A percentile compares a stretch with the other conserved stretches of the same genome.
Evolutionary conservation across 2,113 vertebrate genomes (phyloP).

Genomic region (Macheiramphus alcinus): DNA sequence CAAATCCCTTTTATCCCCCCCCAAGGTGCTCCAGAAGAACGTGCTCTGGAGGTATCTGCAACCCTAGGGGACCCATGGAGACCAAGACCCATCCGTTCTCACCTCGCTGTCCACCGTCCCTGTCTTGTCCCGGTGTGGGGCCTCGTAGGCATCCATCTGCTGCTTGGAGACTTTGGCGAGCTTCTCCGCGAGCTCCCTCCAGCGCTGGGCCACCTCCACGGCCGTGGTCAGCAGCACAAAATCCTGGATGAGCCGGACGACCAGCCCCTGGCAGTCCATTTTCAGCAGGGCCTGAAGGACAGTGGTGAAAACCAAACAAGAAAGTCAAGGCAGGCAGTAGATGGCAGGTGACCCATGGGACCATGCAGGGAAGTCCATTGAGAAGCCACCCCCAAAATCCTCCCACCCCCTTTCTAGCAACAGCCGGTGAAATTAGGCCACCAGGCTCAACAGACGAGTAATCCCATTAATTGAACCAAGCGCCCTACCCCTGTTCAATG

Average conservation of each 20-base stretch:
- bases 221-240: conserved; percentile 95
- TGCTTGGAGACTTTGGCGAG: conserved; percentile 88
- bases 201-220: conserved; percentile 90
- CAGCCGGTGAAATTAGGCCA: neutral
- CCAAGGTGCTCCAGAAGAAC: neutral
- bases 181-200: conserved; percentile 93
- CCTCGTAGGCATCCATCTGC: conserved; percentile 97
- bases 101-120: conserved; percentile 93
- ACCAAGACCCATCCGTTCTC: neutral
- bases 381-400: neutral
- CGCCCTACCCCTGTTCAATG: rapidly evolving
- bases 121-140: conserved; percentile 86
- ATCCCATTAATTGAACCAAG: neutral
- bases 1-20: neutral
- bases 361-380: neutral
- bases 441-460: neutral
- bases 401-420: neutral
- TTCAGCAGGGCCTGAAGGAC: conserved; percentile 86
- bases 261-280: conserved; percentile 96
- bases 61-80: no score
- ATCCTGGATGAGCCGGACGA: conserved; percentile 91
- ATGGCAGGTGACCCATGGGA: neutral
- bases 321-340: neutral
- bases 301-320: neutral
- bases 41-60: neutral